A percentile compares a stretch with the other conserved stretches of the same genome.
These are phyloP conservation scores for Nasonia longicornis DNA, from an alignment of 1,140 invertebrate species.

Conservation along the genomic window DNA sequence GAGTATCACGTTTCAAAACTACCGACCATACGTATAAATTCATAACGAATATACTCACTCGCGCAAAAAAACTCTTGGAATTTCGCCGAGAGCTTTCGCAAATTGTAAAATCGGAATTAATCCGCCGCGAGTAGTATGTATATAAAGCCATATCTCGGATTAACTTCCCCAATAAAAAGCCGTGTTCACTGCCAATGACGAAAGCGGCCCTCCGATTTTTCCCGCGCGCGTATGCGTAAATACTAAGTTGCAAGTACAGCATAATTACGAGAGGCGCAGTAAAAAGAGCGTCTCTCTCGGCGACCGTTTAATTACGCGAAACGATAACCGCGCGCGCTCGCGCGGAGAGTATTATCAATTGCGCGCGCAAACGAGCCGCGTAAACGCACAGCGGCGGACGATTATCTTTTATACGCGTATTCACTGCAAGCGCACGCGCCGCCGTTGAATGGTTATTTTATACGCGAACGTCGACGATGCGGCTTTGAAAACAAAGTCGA, in stretches of 20 bases:
- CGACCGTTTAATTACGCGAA: conserved; percentile 50
- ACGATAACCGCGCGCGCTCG: neutral
- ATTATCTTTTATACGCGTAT: neutral
- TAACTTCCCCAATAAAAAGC: neutral
- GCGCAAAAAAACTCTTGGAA: neutral
- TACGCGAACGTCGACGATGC: neutral
- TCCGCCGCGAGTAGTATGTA: neutral
- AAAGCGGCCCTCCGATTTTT: neutral
- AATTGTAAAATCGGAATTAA: neutral
- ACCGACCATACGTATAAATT: too few species aligned
- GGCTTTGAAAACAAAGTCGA: neutral
- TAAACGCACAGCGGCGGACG: neutral
- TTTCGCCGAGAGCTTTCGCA: neutral
- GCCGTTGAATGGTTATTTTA: conserved; percentile 13
- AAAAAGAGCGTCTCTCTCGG: neutral
- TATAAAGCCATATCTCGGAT: neutral
- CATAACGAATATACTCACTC: too few species aligned
- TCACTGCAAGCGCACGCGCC: neutral
- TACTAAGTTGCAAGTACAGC: conserved; percentile 8
- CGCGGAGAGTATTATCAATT: conserved; percentile 11
- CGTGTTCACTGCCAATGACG: neutral
- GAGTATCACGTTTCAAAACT: too few species aligned
- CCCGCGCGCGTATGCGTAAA: neutral
- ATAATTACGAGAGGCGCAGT: neutral
- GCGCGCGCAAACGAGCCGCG: conserved; percentile 9